These are phyloP conservation scores for Andrena bicolor DNA, from an alignment of 2,888 invertebrate species.

Conservation along the genomic window DNA sequence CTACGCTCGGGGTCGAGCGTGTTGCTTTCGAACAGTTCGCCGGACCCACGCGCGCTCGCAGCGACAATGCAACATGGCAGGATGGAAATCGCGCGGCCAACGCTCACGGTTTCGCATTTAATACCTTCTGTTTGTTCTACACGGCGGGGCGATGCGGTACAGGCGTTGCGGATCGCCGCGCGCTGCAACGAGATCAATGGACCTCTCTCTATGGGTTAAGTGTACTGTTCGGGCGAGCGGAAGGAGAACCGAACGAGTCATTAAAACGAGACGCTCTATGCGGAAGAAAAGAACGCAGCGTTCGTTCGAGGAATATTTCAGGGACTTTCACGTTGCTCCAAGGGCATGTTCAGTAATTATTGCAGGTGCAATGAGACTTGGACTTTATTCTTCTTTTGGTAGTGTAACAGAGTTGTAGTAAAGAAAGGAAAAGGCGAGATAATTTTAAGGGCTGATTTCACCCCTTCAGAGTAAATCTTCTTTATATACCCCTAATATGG, in stretches of 20 bases:
- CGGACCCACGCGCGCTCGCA: not conserved
- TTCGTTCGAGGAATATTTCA: not conserved
- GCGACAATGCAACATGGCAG: constrained; percentile 16
- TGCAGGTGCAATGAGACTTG: not conserved
- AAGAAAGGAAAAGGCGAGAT: too few species aligned
- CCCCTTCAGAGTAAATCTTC: too few species aligned
- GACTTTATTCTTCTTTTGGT: too few species aligned
- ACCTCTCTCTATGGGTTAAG: constrained; percentile 66
- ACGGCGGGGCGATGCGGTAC: constrained; percentile 57
- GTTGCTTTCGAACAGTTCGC: not conserved
- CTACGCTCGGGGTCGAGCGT: not conserved
- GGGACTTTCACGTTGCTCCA: not conserved
- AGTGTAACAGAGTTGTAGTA: too few species aligned
- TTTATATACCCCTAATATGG: too few species aligned
- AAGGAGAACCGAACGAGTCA: constrained; percentile 19
- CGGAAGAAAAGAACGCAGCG: not conserved
- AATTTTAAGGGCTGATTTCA: too few species aligned
- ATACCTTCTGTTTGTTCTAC: constrained; percentile 58
- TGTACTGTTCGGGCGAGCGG: constrained; percentile 15
- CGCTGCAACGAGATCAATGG: constrained; percentile 73
- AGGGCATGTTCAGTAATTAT: not conserved
- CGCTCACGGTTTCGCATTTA: constrained; percentile 54
- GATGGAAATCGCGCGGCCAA: constrained; percentile 29
- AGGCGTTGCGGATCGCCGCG: constrained; percentile 46
- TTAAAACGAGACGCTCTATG: constrained; percentile 7